phyloP scores from a whole-genome alignment of 2,888 invertebrate genomes.

The Papilio protenor region DNA sequence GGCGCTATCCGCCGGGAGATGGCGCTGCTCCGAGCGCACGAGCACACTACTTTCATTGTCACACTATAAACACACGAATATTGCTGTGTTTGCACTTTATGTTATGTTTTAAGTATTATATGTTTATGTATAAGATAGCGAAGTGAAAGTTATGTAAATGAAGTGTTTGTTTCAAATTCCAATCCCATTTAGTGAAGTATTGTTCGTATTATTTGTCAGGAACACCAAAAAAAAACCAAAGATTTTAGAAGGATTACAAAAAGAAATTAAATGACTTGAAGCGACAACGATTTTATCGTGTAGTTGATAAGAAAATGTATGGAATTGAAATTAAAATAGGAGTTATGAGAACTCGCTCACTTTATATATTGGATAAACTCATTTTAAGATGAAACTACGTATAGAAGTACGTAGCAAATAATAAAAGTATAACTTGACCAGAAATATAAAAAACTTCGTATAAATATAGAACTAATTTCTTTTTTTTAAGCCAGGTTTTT shows the following conservation, averaged over 20 bases:
- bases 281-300: neutral
- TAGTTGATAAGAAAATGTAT: slow-evolving; percentile 1
- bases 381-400: neutral
- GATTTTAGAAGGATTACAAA: neutral
- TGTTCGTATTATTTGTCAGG: neutral
- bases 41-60: neutral
- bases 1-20: no score
- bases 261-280: neutral
- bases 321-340: slow-evolving; percentile 4
- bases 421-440: no score
- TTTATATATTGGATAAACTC: neutral
- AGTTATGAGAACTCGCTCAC: neutral
- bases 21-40: no score
- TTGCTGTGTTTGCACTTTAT: neutral
- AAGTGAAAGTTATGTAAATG: neutral
- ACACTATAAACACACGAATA: neutral
- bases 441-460: no score
- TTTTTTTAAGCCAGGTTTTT: no score
- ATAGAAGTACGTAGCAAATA: no score
- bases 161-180: neutral
- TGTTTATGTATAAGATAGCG: neutral
- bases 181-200: neutral
- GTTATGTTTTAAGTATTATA: neutral
- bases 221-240: slow-evolving; percentile 6
- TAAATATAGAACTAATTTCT: no score